These are phyloP conservation scores for Ophioderma brevispina DNA, from an alignment of 35 echinoderm and acorn worm species.

Conservation along the genomic window DNA sequence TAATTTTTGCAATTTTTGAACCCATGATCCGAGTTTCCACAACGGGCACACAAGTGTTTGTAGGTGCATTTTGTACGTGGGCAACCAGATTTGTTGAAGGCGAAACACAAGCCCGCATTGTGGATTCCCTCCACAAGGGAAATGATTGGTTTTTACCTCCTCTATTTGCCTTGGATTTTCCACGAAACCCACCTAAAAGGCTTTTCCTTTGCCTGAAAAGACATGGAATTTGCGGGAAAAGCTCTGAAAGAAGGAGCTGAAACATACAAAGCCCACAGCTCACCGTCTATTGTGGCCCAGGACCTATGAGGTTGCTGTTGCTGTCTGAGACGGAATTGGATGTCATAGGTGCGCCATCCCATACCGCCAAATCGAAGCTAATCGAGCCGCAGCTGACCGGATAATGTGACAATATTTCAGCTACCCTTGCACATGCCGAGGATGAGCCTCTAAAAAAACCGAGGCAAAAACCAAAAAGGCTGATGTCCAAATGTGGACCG, in stretches of 20 bases:
- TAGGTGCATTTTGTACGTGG: background rate
- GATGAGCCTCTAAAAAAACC: background rate
- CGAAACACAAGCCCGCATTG: too few relatives aligned
- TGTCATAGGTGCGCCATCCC: too few relatives aligned
- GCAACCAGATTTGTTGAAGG: background rate
- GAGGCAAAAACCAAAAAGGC: background rate
- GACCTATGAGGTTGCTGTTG: background rate
- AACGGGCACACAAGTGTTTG: background rate
- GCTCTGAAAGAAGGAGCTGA: background rate
- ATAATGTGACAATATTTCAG: too few relatives aligned
- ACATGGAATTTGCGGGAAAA: slow-evolving; percentile 12
- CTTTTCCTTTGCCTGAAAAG: background rate
- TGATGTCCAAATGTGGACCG: too few relatives aligned
- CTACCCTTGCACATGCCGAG: too few relatives aligned
- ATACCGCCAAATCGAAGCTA: too few relatives aligned
- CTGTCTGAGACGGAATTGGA: slow-evolving; percentile 12
- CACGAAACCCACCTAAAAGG: too few relatives aligned
- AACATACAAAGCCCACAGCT: slow-evolving; percentile 12
- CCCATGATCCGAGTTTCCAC: slow-evolving; percentile 1
- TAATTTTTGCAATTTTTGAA: too few relatives aligned
- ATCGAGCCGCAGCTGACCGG: too few relatives aligned
- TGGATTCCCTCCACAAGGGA: too few relatives aligned
- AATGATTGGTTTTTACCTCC: too few relatives aligned
- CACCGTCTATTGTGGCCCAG: slow-evolving; percentile 5
- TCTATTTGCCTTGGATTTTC: too few relatives aligned